Evolutionary conservation across 1,140 invertebrate genomes (phyloP).

Genomic region (Caenorhabditis inopinata): DNA sequence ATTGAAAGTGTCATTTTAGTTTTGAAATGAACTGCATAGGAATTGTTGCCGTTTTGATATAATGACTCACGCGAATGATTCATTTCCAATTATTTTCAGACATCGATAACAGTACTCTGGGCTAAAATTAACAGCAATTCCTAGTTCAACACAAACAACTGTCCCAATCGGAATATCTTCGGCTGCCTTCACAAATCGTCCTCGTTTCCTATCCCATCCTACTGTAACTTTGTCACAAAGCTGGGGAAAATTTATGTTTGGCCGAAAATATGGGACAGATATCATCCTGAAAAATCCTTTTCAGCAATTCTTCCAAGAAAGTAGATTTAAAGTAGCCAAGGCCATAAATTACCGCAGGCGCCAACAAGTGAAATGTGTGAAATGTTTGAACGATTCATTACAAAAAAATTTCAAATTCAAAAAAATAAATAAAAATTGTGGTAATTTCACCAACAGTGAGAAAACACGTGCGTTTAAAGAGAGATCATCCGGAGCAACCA

Average conservation of each 20-base stretch:
- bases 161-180: constrained; percentile 26
- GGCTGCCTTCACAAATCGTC: constrained; percentile 24
- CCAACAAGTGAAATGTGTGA: too few species aligned
- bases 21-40: too few species aligned
- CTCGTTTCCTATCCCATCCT: not conserved
- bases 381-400: too few species aligned
- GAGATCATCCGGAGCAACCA: constrained; percentile 63
- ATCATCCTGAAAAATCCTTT: not conserved
- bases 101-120: not conserved
- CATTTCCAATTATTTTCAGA: not conserved
- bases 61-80: not conserved
- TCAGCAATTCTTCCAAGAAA: too few species aligned
- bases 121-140: not conserved
- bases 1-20: too few species aligned
- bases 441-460: not conserved
- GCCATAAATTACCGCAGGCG: too few species aligned
- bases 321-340: too few species aligned
- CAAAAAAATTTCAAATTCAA: not conserved
- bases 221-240: not conserved
- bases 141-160: constrained; percentile 8
- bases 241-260: not conserved
- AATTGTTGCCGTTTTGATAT: too few species aligned
- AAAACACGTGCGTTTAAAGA: not conserved
- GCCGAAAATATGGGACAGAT: not conserved
- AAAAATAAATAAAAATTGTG: not conserved